Evolutionary conservation across 1,140 invertebrate species (phyloP).

Genomic region (Augochlora pura): DNA sequence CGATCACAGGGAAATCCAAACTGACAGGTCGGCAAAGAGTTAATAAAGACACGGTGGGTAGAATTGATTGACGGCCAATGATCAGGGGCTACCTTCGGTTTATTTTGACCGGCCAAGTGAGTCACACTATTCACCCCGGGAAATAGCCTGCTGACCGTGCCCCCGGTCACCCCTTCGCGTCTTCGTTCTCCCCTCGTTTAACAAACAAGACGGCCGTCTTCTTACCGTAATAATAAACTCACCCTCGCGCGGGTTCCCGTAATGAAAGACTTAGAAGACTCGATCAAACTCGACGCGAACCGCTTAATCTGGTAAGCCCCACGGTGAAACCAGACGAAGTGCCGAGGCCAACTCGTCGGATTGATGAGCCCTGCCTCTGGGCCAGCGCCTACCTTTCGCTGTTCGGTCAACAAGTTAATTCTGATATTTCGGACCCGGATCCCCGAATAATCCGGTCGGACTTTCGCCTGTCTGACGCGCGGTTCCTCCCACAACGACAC

Average conservation of each 20-base stretch:
- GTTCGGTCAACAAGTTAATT: constrained; percentile 70
- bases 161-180: constrained; percentile 60
- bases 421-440: constrained; percentile 65
- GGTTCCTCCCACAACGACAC: constrained; percentile 48
- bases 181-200: constrained; percentile 69
- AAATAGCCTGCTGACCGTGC: constrained; percentile 24
- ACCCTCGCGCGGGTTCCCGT: constrained; percentile 52
- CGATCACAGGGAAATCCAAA: background rate
- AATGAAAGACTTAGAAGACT: constrained; percentile 75
- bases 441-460: constrained; percentile 64
- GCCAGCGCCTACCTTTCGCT: constrained; percentile 34
- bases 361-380: constrained; percentile 53
- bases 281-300: constrained; percentile 71
- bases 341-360: constrained; percentile 41
- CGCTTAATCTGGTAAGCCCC: constrained; percentile 74
- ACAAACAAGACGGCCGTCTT: constrained; percentile 70
- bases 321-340: constrained; percentile 57
- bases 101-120: constrained; percentile 56
- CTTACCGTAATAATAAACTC: constrained; percentile 72
- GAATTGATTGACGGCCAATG: constrained; percentile 32
- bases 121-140: constrained; percentile 52
- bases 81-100: constrained; percentile 13
- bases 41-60: constrained; percentile 23
- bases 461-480: constrained; percentile 56
- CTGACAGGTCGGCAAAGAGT: constrained; percentile 18